These are phyloP conservation scores for Acanthurus leucopareius DNA, from an alignment of 2,797 vertebrate species.

Conservation along the genomic window DNA sequence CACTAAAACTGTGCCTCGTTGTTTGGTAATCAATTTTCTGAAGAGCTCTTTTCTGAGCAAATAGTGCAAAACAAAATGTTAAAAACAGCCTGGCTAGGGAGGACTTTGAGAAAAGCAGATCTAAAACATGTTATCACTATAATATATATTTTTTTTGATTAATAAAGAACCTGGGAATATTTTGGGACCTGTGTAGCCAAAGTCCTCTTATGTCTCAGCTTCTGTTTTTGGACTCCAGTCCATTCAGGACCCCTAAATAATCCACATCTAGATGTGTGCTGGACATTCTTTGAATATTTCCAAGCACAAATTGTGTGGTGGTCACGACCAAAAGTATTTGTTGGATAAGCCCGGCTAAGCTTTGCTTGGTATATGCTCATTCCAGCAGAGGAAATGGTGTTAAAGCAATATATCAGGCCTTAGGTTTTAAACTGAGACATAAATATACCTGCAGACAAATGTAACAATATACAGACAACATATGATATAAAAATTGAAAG, in stretches of 20 bases:
- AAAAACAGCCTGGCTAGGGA: not conserved
- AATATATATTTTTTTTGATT: not conserved
- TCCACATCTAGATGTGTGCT: not conserved
- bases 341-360: constrained; percentile 45
- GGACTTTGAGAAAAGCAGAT: not conserved
- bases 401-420: constrained; percentile 20
- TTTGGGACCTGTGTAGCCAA: not conserved
- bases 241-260: constrained; percentile 20
- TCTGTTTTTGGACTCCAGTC: not conserved
- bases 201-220: not conserved
- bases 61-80: not conserved
- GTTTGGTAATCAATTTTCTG: not conserved
- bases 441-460: not conserved
- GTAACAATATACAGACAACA: not conserved
- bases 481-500: no score
- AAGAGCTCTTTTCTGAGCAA: not conserved
- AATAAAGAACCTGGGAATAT: not conserved
- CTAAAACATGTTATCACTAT: not conserved
- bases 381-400: constrained; percentile 26
- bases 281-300: constrained; percentile 60
- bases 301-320: constrained; percentile 28
- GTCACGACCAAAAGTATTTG: constrained; percentile 44
- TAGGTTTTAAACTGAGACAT: constrained; percentile 1
- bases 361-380: constrained; percentile 35
- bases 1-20: not conserved